Base-by-base conservation (phyloP, 92 coral and sea anemone genomes). In the Isaurus tuberculatus region DNA sequence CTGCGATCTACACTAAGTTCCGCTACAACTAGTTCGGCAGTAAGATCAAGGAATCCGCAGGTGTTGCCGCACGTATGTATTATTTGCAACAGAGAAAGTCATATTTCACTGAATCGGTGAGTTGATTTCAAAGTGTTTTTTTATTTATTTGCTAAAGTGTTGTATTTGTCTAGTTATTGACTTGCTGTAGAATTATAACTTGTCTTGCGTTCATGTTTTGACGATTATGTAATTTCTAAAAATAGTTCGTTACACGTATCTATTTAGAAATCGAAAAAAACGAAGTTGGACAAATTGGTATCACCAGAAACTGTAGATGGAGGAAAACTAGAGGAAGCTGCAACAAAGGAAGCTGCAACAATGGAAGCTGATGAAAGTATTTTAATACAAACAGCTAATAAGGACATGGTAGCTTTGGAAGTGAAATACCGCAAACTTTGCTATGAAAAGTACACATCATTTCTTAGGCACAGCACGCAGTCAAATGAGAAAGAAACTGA, bases 301-400 rank as follows among this genome's bases (percentile, higher is more conserved):
- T 51, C 87, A 15, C 72, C 90, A 23, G 87, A 87, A 87, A 87
- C 90, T 9, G 40, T 73, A 5, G 84, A 87, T 66, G 87, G 88
- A 1, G 91, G 91, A 7, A 87, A 74, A 40, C 84, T 83, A 5
- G 19, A 79, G 26, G 91, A n/a, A n/a, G n/a, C n/a, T n/a, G n/a
- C n/a, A n/a, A n/a, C n/a, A n/a, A n/a, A n/a, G n/a, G n/a, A 87
- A 67, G 91, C 91, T 0, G 87, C 87, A 63, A 83, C 79, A 27
- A 83, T 26, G 53, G 83, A 87, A 65, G 75, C 28, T 42, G 91
- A 87, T 73, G 51, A 83, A 63, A 48, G 70, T 14, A 81, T 87
- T 87, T 70, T 82, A 6, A 19, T 82, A 3, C 87, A 87, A 16
- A 83, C 83, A 22, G 14, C 30, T 17, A 77, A 65, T n/a, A 87